A percentile compares a stretch with the other conserved stretches of the same genome.
Conservation (phyloP, 1,140 invertebrate genomes). For the Semibalanus balanoides region DNA sequence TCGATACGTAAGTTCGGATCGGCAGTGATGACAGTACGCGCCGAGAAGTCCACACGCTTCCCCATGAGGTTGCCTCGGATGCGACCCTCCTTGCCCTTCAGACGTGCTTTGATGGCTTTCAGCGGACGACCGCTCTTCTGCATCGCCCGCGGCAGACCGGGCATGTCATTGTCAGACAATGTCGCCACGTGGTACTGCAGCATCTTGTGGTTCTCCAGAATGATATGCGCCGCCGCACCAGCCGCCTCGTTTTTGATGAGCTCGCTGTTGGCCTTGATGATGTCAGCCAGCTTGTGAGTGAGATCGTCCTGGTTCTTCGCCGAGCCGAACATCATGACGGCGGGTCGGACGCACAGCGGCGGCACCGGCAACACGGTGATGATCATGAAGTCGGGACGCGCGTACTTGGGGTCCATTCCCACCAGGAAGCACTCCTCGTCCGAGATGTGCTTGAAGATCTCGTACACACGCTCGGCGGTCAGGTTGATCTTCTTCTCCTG, state of each 20-base stretch:
- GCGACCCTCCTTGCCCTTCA: slow-evolving; percentile 84
- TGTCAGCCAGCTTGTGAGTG: slow-evolving; percentile 96
- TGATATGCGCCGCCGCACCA: slow-evolving; percentile 91
- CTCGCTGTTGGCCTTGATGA: slow-evolving; percentile 97
- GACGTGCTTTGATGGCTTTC: slow-evolving; percentile 79
- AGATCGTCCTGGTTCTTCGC: slow-evolving; percentile 97
- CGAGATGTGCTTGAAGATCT: slow-evolving; percentile 92
- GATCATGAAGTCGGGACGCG: slow-evolving; percentile 99
- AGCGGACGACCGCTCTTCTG: slow-evolving; percentile 98
- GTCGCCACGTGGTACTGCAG: slow-evolving; percentile 98
- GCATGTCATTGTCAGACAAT: slow-evolving; percentile 96
- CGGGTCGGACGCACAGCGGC: slow-evolving; percentile 76
- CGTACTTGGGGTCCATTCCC: slow-evolving; percentile 90
- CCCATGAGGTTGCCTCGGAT: slow-evolving; percentile 99
- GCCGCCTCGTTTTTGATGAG: slow-evolving; percentile 84
- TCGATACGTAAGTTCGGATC: slow-evolving; percentile 98
- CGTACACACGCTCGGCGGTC: slow-evolving; percentile 86
- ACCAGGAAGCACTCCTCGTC: slow-evolving; percentile 94
- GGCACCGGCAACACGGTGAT: slow-evolving; percentile 93
- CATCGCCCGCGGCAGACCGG: slow-evolving; percentile 90
- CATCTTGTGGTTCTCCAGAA: slow-evolving; percentile 94
- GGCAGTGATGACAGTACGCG: slow-evolving; percentile 97
- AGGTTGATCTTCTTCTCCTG: slow-evolving; percentile 89
- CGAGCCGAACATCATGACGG: slow-evolving; percentile 97
- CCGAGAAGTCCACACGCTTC: slow-evolving; percentile 98